Evolutionary conservation across 2,113 vertebrate genomes (phyloP), one percentile per base, ranked within the genome.

Genomic region (Heterotilapia buettikoferi): DNA sequence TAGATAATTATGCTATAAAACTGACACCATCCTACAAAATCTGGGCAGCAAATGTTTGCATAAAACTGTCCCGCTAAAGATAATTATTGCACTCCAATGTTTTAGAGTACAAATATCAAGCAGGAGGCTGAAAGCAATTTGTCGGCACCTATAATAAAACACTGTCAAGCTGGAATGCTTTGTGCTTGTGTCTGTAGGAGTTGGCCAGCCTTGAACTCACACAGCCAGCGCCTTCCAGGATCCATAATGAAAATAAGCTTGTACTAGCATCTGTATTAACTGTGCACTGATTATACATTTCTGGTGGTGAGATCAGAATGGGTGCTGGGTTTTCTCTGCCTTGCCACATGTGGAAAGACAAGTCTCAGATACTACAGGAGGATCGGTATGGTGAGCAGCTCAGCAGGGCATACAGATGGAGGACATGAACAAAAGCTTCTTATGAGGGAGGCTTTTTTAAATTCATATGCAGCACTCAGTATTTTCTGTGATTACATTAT

Each of bases 291-390:
- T 61, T 76, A 84, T 68, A 45, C 83, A 85, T 86, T 61, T 71
- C 82, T 89, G 86, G 80, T 87, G 82, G 53, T 19, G 24, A 82
- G 66, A 61, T 56, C 52, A 6, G 61, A 26, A 61, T 40, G 2
- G 14, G 57, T 79, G 71, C 80, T 80, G 84, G 82, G 80, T 90
- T 91, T 89, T 87, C 84, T 88, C 79, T 5, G 56, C 73, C 18
- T 81, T 13, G 8, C 13, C 45, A 56, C 50, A 90, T 91, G 80
- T 86, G 87, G 84, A 84, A 54, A 86, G 84, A 88, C 81, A n/a
- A 10, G 31, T 38, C 54, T 87, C 29, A 53, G 86, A 89, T 43
- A 73, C 80, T 66, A n/a, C 3, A 47, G 73, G 43, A 19, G 16
- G 61, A 80, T 87, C 57, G 40, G 83, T 76, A 19, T 71, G 87